Evolutionary conservation across 2,113 vertebrate genomes (phyloP).

Genomic region (Brachyistius frenatus): DNA sequence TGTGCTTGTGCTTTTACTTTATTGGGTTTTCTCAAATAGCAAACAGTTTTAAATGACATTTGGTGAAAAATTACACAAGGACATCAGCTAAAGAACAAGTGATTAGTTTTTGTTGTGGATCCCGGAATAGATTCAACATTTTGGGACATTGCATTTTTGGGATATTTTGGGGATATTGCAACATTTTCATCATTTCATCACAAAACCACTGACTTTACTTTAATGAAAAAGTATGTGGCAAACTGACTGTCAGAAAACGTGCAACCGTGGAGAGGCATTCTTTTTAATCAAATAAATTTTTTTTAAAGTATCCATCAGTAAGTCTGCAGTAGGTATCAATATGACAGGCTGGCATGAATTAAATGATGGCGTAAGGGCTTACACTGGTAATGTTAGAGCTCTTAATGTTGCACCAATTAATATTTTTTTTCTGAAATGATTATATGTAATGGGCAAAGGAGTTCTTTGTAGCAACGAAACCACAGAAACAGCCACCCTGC

Average conservation of each 20-base stretch:
- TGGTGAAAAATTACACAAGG: neutral
- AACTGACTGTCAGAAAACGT: neutral
- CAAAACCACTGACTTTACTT: neutral
- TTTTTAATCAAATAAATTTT: conserved; percentile 1
- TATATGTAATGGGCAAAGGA: neutral
- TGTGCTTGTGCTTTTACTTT: neutral
- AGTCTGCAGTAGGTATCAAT: neutral
- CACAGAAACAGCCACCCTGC: neutral
- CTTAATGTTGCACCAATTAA: conserved; percentile 37
- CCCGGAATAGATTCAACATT: neutral
- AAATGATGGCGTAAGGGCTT: conserved; percentile 4
- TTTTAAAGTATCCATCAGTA: neutral
- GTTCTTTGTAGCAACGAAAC: neutral
- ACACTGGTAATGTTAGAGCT: conserved; percentile 26
- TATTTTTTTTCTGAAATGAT: conserved; percentile 33
- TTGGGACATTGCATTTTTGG: neutral
- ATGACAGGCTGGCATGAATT: neutral
- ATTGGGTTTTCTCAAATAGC: neutral
- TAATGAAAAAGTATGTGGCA: neutral
- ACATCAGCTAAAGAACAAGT: neutral
- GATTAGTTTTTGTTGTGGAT: conserved; percentile 1
- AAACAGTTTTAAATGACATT: conserved; percentile 7
- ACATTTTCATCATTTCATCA: conserved; percentile 10
- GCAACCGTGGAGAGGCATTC: neutral
- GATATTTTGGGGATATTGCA: neutral